Conservation (phyloP, 2,888 invertebrate genomes). For the Pinctada fucata region DNA sequence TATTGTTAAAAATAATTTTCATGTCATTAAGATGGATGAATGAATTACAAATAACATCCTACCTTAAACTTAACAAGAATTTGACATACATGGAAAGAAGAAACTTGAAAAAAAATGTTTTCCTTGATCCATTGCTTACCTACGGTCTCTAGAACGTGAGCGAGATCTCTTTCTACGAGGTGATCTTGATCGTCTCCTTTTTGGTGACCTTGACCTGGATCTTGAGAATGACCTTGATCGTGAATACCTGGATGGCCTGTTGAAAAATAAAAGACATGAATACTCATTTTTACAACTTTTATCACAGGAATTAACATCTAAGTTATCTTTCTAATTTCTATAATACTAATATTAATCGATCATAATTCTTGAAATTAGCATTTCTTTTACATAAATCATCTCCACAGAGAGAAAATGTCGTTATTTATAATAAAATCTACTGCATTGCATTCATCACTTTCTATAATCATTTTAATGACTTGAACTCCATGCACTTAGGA, state of each 20-base stretch:
- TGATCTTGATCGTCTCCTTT: constrained; percentile 42
- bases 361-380: no score
- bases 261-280: not conserved
- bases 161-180: constrained; percentile 36
- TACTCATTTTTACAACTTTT: not conserved
- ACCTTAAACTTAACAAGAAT: no score
- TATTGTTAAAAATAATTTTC: no score
- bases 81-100: no score
- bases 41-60: no score
- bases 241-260: constrained; percentile 31
- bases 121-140: not conserved
- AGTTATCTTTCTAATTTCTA: not conserved
- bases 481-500: no score
- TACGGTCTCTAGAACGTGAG: constrained; percentile 23
- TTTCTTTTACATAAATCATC: not conserved
- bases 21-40: no score
- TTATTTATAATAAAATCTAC: not conserved
- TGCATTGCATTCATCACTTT: no score
- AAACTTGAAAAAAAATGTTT: no score
- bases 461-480: no score
- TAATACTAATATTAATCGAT: no score
- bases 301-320: not conserved
- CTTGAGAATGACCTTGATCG: constrained; percentile 52
- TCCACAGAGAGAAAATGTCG: not conserved
- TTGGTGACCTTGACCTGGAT: constrained; percentile 55